A percentile compares a stretch with the other conserved stretches of the same genome.
Conservation (phyloP, 2,888 invertebrate genomes). For the Arrhopalites spinosus region DNA sequence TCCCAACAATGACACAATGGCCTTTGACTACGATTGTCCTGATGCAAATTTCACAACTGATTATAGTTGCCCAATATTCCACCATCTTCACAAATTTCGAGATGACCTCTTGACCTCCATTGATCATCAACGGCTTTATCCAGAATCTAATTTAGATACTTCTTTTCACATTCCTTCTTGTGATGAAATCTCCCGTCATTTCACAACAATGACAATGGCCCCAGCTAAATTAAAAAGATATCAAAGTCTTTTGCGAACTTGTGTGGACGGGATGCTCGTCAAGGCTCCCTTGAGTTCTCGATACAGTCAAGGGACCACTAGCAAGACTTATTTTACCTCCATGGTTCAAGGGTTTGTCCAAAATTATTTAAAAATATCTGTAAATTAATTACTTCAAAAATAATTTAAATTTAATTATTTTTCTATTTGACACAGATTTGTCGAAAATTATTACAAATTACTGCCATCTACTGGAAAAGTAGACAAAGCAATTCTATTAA, state of each 20-base stretch:
- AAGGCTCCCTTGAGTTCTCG: slow-evolving; percentile 4
- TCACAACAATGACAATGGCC: not conserved
- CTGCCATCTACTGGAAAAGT: not conserved
- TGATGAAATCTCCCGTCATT: slow-evolving; percentile 16
- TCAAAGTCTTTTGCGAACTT: slow-evolving; percentile 3
- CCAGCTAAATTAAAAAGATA: slow-evolving; percentile 1
- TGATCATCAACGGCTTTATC: not conserved
- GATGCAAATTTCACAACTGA: not conserved
- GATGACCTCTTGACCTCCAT: slow-evolving; percentile 11
- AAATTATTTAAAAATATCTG: slow-evolving; percentile 5
- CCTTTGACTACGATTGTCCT: slow-evolving; percentile 22
- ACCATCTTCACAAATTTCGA: slow-evolving; percentile 28
- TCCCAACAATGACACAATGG: slow-evolving; percentile 4
- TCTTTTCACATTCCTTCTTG: slow-evolving; percentile 14
- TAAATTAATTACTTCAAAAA: too few relatives aligned
- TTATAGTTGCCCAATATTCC: slow-evolving; percentile 19
- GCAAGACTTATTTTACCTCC: not conserved
- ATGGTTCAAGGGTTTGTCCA: slow-evolving; percentile 12
- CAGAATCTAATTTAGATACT: not conserved
- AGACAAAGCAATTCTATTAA: slow-evolving; percentile 23
- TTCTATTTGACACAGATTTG: too few relatives aligned
- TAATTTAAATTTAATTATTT: too few relatives aligned
- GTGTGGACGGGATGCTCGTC: slow-evolving; percentile 8
- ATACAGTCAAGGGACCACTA: not conserved
- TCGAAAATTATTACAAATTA: slow-evolving; percentile 16